Percentiles rank a stretch among this genome's conserved stretches.
These are phyloP conservation scores for Cynopterus sphinx DNA, from an alignment of 2,797 vertebrate genomes.

Conservation along the genomic window DNA sequence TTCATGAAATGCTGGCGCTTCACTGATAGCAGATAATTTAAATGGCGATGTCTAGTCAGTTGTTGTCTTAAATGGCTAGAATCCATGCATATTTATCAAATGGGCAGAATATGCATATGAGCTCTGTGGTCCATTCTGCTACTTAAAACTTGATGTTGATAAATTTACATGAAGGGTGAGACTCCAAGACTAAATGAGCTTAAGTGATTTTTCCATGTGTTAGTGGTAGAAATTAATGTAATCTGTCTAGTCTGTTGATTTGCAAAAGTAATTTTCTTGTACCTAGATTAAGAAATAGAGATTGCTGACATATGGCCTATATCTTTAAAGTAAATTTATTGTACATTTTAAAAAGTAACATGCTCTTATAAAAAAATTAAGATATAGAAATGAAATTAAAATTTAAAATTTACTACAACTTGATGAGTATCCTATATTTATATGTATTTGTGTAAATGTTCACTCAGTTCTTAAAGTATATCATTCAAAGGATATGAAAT, in stretches of 20 bases:
- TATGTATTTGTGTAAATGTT: background rate
- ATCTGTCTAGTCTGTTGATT: background rate
- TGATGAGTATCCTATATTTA: background rate
- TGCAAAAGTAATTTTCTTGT: background rate
- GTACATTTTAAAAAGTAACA: background rate
- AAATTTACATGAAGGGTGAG: background rate
- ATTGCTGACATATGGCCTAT: background rate
- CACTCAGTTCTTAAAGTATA: background rate
- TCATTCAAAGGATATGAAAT: background rate
- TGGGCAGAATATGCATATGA: background rate
- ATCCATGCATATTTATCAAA: background rate
- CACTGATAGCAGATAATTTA: background rate
- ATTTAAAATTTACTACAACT: background rate
- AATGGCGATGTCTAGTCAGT: background rate
- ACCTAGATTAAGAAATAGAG: background rate
- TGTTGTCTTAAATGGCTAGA: background rate
- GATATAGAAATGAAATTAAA: background rate
- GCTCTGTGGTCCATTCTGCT: background rate
- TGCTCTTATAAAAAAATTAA: background rate
- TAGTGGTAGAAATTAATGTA: background rate
- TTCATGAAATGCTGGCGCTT: background rate
- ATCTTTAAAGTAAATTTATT: background rate
- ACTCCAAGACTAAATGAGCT: background rate
- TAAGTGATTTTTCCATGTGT: background rate
- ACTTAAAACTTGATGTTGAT: background rate